Base-by-base conservation (phyloP, 2,113 vertebrate genomes). In the Ochotona princeps region DNA sequence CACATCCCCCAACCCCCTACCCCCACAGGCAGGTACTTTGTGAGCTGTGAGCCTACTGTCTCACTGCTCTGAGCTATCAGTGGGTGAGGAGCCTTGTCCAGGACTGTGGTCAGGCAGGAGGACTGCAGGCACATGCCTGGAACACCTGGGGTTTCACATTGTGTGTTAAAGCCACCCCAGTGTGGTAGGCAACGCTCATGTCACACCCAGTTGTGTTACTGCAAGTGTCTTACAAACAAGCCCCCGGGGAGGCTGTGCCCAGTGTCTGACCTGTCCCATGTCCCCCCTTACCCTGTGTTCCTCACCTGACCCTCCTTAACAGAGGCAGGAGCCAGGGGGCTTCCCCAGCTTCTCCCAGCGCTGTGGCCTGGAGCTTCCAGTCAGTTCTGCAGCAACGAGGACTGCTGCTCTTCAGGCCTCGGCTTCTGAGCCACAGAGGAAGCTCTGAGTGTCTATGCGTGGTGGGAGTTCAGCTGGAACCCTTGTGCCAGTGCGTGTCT, bases 241-340 rank as follows among this genome's bases (percentile, higher is more conserved):
- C 32, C 32, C 18, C 0, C n/a, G 5, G 2, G 54, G n/a, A 25
- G 44, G 57, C 60, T 30, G 3, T 30, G 15, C 38, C 12, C 25
- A 9, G 61, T 5, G 2, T 9, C 32, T 12, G 2, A 30, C 20
- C 13, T 13, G 38, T 65, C n/a, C 2, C 2, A 44, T 0, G 9
- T 60, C 30, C 28, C 21, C 23, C 30, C 38, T 32, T 7, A 25
- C 57, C 15, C 30, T 38, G 15, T 32, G 9, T 4, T 5, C 30
- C 51, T 72, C 20, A 11, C n/a, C n/a, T 38, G 66, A 17, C 54
- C 57, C 18, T 11, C 38, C 20, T 1, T 0, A 67, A 63, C 25
- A 35, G 9, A 30, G 20, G 44, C 32, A 0, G 2, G 54, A 80
- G 47, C 25, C 17, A 18, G 47, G 20, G 2, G 20, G 1, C 35